Conservation (phyloP, 1,140 invertebrate genomes). For the Dreissena rostriformis region DNA sequence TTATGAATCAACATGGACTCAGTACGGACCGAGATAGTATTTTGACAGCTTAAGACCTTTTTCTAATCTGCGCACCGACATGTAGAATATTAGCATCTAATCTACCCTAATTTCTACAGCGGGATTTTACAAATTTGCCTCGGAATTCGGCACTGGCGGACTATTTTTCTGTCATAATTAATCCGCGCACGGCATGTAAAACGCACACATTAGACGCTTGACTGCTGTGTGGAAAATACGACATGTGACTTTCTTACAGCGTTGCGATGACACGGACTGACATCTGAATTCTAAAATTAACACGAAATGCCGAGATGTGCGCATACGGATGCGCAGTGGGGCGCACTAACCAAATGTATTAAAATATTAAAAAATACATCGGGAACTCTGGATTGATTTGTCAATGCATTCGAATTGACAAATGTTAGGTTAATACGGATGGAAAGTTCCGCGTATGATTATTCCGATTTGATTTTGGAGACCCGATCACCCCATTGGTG, state of each 20-base stretch:
- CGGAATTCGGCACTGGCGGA: slow-evolving; percentile 28
- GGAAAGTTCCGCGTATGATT: slow-evolving; percentile 19
- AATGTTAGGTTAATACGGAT: slow-evolving; percentile 32
- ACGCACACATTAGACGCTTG: slow-evolving; percentile 14
- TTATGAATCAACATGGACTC: background rate
- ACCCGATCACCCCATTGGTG: too few relatives aligned
- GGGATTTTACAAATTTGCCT: slow-evolving; percentile 20
- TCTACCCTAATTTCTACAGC: slow-evolving; percentile 42
- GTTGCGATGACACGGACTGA: background rate
- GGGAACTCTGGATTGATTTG: background rate
- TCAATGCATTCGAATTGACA: background rate
- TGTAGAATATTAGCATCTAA: slow-evolving; percentile 44
- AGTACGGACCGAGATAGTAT: slow-evolving; percentile 21
- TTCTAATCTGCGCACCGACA: slow-evolving; percentile 27
- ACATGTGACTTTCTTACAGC: background rate
- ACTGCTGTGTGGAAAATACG: slow-evolving; percentile 21
- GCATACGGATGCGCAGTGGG: background rate
- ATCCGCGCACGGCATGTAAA: background rate
- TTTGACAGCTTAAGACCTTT: slow-evolving; percentile 30
- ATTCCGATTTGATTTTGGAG: too few relatives aligned
- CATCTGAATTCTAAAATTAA: background rate
- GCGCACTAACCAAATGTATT: background rate
- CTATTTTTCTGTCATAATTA: slow-evolving; percentile 26
- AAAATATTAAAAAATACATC: background rate
- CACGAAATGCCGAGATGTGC: slow-evolving; percentile 30